A percentile compares a stretch with the other conserved stretches of the same genome.
Conservation (phyloP, 2,888 invertebrate genomes). For the Drosophila neoperkinsi region DNA sequence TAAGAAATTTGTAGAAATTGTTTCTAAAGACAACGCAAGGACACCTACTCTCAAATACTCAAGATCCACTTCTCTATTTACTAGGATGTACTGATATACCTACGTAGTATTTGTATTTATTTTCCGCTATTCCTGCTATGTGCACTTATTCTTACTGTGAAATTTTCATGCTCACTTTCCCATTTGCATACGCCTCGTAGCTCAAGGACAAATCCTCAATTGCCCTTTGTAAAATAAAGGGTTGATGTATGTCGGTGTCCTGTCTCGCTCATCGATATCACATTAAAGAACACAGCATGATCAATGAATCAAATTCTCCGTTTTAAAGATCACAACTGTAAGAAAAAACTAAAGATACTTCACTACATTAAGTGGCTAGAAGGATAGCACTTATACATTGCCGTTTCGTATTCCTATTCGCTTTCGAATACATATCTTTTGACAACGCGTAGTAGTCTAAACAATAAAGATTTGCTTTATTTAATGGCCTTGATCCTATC, state of each 20-base stretch:
- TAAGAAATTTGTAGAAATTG: neutral
- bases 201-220: slow-evolving; percentile 35
- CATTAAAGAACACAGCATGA: neutral
- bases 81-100: neutral
- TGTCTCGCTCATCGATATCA: neutral
- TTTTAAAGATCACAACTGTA: neutral
- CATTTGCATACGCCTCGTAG: slow-evolving; percentile 39
- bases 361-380: neutral
- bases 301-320: neutral
- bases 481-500: slow-evolving; percentile 28
- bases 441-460: neutral
- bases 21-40: neutral
- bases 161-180: slow-evolving; percentile 31
- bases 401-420: neutral
- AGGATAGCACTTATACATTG: neutral
- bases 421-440: neutral
- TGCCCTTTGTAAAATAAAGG: slow-evolving; percentile 24
- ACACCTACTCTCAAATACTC: slow-evolving; percentile 20
- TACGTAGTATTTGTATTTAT: neutral
- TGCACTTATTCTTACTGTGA: slow-evolving; percentile 11
- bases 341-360: neutral
- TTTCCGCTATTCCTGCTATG: neutral
- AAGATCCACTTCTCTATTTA: slow-evolving; percentile 18
- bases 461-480: slow-evolving; percentile 6
- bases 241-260: slow-evolving; percentile 5